A percentile compares a stretch with the other conserved stretches of the same genome.
These are phyloP conservation scores for Leucopternis melanops DNA, from an alignment of 2,113 vertebrate genomes.

Conservation along the genomic window DNA sequence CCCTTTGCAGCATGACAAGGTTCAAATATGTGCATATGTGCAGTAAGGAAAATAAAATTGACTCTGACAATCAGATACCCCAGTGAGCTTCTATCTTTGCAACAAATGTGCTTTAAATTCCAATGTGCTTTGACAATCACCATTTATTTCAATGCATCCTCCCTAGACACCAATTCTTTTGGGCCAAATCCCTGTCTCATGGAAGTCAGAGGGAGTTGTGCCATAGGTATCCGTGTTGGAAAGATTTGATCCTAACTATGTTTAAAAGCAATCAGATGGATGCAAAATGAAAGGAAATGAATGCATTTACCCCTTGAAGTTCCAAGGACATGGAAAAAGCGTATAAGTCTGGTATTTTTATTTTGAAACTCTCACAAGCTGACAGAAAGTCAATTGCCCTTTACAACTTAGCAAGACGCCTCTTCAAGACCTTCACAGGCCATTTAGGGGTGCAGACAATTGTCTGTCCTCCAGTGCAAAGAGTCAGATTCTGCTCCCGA, in stretches of 20 bases:
- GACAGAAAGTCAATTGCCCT: neutral
- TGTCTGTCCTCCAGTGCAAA: neutral
- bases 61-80: slow-evolving; percentile 42
- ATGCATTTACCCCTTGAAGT: neutral
- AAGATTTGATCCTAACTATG: slow-evolving; percentile 1
- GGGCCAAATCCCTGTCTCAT: neutral
- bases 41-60: slow-evolving; percentile 39
- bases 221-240: neutral
- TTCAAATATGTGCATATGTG: slow-evolving; percentile 40
- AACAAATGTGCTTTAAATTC: slow-evolving; percentile 59
- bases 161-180: slow-evolving; percentile 12
- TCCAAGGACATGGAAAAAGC: neutral
- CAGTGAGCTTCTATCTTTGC: slow-evolving; percentile 26
- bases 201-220: slow-evolving; percentile 29
- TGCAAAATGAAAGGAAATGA: neutral
- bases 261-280: neutral
- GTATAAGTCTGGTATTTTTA: neutral
- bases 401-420: neutral
- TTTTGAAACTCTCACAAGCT: neutral
- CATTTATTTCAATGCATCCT: slow-evolving; percentile 38
- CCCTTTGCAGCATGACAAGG: neutral
- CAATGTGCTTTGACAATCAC: slow-evolving; percentile 50
- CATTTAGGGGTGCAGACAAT: neutral
- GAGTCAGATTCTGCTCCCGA: neutral
- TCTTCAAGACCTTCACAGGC: neutral